phyloP scores from a whole-genome alignment of 92 coral and sea anemone genomes.

The Phenganax stokvisi region DNA sequence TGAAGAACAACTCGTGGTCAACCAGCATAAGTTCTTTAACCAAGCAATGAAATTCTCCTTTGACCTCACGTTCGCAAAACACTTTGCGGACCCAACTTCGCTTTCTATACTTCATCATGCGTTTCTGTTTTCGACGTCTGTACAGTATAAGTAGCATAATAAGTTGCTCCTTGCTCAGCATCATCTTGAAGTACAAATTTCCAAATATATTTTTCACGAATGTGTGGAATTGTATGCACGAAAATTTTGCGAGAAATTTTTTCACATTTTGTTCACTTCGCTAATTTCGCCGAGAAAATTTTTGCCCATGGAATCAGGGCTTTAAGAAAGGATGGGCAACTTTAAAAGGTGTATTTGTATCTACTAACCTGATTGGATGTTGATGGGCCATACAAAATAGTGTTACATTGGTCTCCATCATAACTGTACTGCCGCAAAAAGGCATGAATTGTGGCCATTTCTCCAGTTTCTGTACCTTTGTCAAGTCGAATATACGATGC shows the following conservation, averaged over 20 bases:
- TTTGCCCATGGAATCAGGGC: slow-evolving; percentile 10
- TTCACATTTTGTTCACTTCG: background rate
- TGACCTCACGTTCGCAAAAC: slow-evolving; percentile 19
- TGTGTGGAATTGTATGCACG: background rate
- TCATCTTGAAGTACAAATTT: slow-evolving; percentile 1
- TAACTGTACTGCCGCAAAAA: slow-evolving; percentile 22
- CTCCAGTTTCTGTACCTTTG: slow-evolving; percentile 33
- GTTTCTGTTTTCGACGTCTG: slow-evolving; percentile 10
- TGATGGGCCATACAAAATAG: slow-evolving; percentile 24
- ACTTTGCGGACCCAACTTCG: slow-evolving; percentile 16
- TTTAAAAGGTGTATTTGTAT: background rate
- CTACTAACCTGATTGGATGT: slow-evolving; percentile 26
- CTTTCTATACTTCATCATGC: slow-evolving; percentile 13
- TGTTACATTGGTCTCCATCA: slow-evolving; percentile 33
- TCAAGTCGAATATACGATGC: slow-evolving; percentile 25
- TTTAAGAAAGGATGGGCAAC: background rate
- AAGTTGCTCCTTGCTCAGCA: background rate
- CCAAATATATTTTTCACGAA: background rate
- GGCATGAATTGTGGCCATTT: slow-evolving; percentile 37
- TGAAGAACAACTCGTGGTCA: slow-evolving; percentile 27
- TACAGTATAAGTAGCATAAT: slow-evolving; percentile 16
- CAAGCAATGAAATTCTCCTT: slow-evolving; percentile 26
- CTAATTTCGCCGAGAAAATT: background rate
- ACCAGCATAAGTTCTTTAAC: slow-evolving; percentile 25
- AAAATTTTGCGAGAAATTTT: slow-evolving; percentile 9